Percentiles rank a stretch among this genome's conserved stretches.
phyloP scores from a whole-genome alignment of 2,113 vertebrate species.

The Thunnus thynnus region DNA sequence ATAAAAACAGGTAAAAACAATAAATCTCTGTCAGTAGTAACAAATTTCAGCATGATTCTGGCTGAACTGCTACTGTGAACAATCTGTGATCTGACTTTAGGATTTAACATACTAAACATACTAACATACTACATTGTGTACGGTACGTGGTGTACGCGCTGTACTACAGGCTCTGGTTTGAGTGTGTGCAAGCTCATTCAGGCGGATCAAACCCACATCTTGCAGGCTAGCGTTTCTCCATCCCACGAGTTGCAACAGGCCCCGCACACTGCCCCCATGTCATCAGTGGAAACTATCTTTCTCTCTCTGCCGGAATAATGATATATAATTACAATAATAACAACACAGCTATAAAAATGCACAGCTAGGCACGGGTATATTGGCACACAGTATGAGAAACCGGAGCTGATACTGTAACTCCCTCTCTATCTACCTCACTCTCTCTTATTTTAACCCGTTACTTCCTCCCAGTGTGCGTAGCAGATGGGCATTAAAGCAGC shows the following conservation, averaged over 20 bases:
- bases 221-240: conserved; percentile 64
- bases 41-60: neutral
- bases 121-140: neutral
- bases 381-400: conserved; percentile 42
- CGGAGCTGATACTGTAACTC: conserved; percentile 30
- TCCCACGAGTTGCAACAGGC: conserved; percentile 79
- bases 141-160: neutral
- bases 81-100: neutral
- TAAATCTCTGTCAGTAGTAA: neutral
- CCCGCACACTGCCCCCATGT: conserved; percentile 71
- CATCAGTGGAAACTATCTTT: conserved; percentile 80
- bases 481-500: conserved; percentile 21
- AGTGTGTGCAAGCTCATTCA: conserved; percentile 51
- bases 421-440: conserved; percentile 7
- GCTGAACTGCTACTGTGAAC: neutral
- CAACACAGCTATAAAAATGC: conserved; percentile 67
- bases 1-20: neutral
- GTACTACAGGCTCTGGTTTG: conserved; percentile 33
- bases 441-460: conserved; percentile 13
- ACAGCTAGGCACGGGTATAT: conserved; percentile 36
- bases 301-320: conserved; percentile 74
- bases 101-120: neutral
- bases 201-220: conserved; percentile 73
- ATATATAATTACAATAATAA: conserved; percentile 84
- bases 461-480: conserved; percentile 25